A percentile compares a stretch with the other conserved stretches of the same genome.
Conservation (phyloP, 2,797 vertebrate genomes). For the Eremophila alpestris region DNA sequence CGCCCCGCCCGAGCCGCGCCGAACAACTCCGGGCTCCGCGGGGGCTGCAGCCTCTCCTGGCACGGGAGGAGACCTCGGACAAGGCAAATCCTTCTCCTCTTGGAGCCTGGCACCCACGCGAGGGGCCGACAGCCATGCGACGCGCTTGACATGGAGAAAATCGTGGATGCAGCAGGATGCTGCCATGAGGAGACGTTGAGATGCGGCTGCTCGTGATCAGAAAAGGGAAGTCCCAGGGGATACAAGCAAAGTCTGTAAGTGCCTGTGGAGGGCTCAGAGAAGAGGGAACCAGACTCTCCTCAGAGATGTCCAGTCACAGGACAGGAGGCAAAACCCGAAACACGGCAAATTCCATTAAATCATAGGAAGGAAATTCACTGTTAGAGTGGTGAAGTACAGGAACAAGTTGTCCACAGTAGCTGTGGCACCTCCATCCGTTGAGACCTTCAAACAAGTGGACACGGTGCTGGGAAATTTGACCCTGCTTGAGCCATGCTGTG, state of each 20-base stretch:
- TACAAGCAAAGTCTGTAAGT: neutral
- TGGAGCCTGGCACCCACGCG: accelerated
- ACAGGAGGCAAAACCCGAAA: neutral
- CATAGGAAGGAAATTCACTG: accelerated
- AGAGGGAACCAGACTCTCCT: neutral
- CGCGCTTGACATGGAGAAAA: accelerated
- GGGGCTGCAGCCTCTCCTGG: accelerated
- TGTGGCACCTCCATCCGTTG: neutral
- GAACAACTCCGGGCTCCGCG: neutral
- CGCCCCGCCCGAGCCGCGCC: accelerated
- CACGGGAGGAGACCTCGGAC: neutral
- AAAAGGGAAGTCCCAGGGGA: accelerated
- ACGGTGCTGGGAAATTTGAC: neutral
- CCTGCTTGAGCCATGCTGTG: neutral
- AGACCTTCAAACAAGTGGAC: neutral
- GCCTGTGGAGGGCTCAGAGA: neutral
- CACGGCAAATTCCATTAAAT: neutral
- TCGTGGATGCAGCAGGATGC: neutral
- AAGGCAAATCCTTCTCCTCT: accelerated
- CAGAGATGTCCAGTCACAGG: neutral
- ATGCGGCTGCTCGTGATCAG: accelerated
- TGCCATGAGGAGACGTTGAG: neutral
- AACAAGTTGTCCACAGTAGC: neutral
- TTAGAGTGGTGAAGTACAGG: neutral
- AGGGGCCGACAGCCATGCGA: accelerated